phyloP scores from a whole-genome alignment of 53 echinoderm and acorn worm species.

The Henricia sp. region DNA sequence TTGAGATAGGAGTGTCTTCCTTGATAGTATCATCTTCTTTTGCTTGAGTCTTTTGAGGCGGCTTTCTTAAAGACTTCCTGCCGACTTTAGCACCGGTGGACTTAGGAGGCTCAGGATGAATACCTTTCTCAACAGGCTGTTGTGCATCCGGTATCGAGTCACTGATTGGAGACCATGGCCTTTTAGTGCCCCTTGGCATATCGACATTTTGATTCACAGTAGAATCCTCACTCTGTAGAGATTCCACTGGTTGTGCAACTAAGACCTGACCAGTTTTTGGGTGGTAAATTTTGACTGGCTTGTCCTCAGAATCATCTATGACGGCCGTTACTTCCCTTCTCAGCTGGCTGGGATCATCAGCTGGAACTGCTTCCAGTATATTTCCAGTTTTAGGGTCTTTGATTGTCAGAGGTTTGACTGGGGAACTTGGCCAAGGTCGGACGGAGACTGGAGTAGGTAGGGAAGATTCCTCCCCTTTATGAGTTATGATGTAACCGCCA shows the following conservation, averaged over 20 bases:
- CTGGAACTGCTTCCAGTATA: conserved; percentile 64
- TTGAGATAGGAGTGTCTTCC: too few species aligned
- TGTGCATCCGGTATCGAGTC: not conserved
- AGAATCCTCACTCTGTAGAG: conserved; percentile 6
- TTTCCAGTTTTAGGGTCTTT: conserved; percentile 52
- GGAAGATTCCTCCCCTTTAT: conserved; percentile 46
- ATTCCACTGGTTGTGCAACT: conserved; percentile 39
- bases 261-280: conserved; percentile 59
- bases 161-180: conserved; percentile 22
- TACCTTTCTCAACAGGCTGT: conserved; percentile 13
- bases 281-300: conserved; percentile 67
- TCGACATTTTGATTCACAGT: conserved; percentile 55
- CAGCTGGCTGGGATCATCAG: conserved; percentile 48
- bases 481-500: conserved; percentile 41
- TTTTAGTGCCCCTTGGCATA: conserved; percentile 40
- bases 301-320: conserved; percentile 36
- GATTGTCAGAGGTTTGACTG: conserved; percentile 19
- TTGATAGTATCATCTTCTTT: too few species aligned
- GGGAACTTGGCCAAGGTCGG: not conserved
- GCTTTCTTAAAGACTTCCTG: conserved; percentile 21
- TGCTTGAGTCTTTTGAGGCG: too few species aligned
- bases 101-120: not conserved
- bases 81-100: conserved; percentile 15
- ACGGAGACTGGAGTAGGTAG: conserved; percentile 2
- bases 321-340: conserved; percentile 55